Percentiles rank a stretch among this genome's conserved stretches.
Evolutionary conservation across 1,140 invertebrate genomes (phyloP).

Genomic region (Ruditapes philippinarum): DNA sequence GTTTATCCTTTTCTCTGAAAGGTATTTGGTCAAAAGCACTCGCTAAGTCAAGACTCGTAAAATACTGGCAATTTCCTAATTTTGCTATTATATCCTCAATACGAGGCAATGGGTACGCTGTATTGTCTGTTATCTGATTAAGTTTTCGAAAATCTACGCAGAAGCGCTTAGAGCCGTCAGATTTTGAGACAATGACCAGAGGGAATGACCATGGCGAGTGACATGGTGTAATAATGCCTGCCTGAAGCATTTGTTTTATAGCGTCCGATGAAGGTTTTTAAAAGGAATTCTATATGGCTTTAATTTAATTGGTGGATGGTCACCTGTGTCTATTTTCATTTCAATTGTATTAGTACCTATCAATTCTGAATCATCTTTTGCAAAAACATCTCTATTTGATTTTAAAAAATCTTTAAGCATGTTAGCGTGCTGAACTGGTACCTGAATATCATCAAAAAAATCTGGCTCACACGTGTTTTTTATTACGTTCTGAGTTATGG

Average conservation of each 20-base stretch:
- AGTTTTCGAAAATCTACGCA: constrained; percentile 67
- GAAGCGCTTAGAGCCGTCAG: constrained; percentile 62
- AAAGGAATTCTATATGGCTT: background rate
- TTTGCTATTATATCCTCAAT: constrained; percentile 8
- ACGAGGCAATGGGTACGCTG: constrained; percentile 21
- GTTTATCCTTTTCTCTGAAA: constrained; percentile 41
- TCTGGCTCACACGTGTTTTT: background rate
- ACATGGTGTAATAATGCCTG: constrained; percentile 25
- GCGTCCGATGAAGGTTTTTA: background rate
- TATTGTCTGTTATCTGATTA: constrained; percentile 45
- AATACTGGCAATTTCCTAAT: background rate
- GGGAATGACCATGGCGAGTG: constrained; percentile 43
- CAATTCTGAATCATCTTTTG: constrained; percentile 45
- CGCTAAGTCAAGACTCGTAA: constrained; percentile 55
- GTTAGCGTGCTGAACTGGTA: no score
- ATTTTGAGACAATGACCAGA: constrained; percentile 58
- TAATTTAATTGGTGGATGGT: constrained; percentile 20
- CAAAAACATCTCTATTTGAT: constrained; percentile 60
- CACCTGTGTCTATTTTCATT: constrained; percentile 48
- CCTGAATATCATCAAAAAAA: no score
- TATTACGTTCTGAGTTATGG: background rate
- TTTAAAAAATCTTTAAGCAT: no score
- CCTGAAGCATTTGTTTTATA: constrained; percentile 29
- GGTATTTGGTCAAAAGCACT: constrained; percentile 67
- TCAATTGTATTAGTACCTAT: constrained; percentile 17